Evolutionary conservation across 2,113 vertebrate species (phyloP), one percentile per base, ranked within the genome.

Genomic region (Tichodroma muraria): DNA sequence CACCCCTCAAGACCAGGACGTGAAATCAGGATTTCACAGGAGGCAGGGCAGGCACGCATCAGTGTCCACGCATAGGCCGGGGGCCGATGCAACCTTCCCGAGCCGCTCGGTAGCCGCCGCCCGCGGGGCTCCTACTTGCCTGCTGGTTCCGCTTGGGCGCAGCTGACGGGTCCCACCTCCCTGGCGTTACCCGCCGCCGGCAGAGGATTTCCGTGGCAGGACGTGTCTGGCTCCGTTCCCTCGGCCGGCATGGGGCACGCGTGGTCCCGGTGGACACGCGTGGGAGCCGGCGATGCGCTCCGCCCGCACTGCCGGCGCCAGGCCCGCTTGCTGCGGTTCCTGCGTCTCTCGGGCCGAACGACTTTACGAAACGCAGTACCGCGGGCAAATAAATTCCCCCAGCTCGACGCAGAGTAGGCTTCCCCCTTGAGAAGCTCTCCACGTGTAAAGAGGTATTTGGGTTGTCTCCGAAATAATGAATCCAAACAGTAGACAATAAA

Each of bases 401-500:
- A 47, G 28, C 3, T 18, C 14, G 12, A 38, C 0, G 4, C 4
- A 4, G 56, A 47, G 71, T 9, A 47, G 65, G 66, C 63, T 97
- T 95, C 70, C 56, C 85, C 4, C 70, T 94, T 97, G 90, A 93
- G 81, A 93, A 93, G 73, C 15, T 88, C 42, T 97, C 82, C 52
- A 47, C 16, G 12, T 71, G 82, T 63, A 73, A 89, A 93, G 89
- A 95, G 54, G 73, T 81, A 81, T 64, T 91, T 86, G 73, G 59
- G 71, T 94, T 97, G 96, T 84, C 97, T 95, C 91, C 54, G 92
- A 97, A 97, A 96, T 95, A 96, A 98, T 98, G 98, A 98, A 98
- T 98, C 97, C 95, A 89, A 89, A 96, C 79, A 88, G 60, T 61
- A 84, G 95, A 98, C 97, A 97, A 97, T 97, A 97, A 97, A 97